phyloP scores from a whole-genome alignment of 1,140 invertebrate genomes.

The Venturia canescens region DNA sequence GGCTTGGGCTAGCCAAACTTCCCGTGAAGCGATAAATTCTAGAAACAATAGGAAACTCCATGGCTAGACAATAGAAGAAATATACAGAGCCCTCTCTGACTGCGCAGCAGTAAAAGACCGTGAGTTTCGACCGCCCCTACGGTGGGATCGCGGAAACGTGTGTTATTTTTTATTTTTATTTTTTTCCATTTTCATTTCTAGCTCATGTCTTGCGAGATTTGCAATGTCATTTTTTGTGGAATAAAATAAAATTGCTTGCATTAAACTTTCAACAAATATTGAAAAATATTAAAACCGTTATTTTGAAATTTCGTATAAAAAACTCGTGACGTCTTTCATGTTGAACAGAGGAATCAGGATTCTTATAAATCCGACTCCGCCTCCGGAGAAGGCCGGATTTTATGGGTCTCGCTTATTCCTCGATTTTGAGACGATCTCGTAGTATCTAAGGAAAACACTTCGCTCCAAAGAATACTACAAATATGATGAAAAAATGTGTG shows the following conservation, averaged over 20 bases:
- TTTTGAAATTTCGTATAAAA: neutral
- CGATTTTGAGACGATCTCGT: neutral
- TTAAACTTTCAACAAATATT: neutral
- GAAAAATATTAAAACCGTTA: neutral
- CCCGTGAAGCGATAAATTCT: constrained; percentile 72
- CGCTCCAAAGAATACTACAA: neutral
- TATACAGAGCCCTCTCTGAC: constrained; percentile 58
- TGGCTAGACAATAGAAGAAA: constrained; percentile 75
- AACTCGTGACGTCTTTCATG: neutral
- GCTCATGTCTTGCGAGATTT: neutral
- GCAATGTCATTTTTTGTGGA: neutral
- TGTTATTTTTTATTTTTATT: too few relatives aligned
- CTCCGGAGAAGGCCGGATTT: neutral
- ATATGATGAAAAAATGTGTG: too few relatives aligned
- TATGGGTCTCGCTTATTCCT: neutral
- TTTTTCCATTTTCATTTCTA: neutral
- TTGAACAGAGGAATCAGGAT: neutral
- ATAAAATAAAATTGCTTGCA: neutral
- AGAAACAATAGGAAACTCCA: constrained; percentile 75
- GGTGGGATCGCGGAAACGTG: constrained; percentile 58
- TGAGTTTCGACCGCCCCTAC: constrained; percentile 16
- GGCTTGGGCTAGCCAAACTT: constrained; percentile 68
- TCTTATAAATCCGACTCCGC: neutral
- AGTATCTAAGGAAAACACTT: neutral
- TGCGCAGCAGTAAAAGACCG: constrained; percentile 25